Conservation (phyloP, 2,113 vertebrate genomes). For the Okapia johnstoni region DNA sequence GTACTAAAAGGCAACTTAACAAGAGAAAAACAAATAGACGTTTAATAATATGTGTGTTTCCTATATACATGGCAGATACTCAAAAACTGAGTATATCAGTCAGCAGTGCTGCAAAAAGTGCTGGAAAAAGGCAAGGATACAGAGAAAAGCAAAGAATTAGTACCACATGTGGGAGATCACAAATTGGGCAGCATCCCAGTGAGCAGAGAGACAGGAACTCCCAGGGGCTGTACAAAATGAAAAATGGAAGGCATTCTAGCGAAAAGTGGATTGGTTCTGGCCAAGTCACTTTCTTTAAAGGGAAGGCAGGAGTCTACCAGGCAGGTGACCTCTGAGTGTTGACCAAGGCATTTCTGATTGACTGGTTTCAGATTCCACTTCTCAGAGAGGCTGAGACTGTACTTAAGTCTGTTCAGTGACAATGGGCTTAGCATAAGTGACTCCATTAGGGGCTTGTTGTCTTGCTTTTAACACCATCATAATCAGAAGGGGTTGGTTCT, state of each 20-base stretch:
- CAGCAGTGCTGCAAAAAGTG: not conserved
- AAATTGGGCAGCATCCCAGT: not conserved
- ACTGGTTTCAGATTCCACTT: not conserved
- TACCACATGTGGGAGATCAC: not conserved
- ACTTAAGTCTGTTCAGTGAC: not conserved
- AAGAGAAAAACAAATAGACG: not conserved
- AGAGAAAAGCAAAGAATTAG: not conserved
- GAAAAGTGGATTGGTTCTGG: not conserved
- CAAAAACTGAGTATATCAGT: not conserved
- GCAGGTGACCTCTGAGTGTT: not conserved
- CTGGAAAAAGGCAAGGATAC: not conserved
- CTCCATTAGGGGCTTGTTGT: not conserved
- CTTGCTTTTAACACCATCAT: not conserved
- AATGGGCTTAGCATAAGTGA: not conserved
- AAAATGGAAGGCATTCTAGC: not conserved
- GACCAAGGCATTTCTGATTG: not conserved
- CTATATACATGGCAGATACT: not conserved
- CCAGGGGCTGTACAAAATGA: not conserved
- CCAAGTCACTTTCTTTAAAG: not conserved
- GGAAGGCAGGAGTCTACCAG: not conserved
- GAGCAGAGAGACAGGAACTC: not conserved
- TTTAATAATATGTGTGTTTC: not conserved
- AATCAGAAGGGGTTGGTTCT: slow-evolving; percentile 47
- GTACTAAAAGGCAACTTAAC: not conserved
- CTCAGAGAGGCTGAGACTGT: not conserved